Percentiles rank a stretch among this genome's conserved stretches.
Conservation (phyloP, 2,888 invertebrate genomes). For the Heliconius hortense region DNA sequence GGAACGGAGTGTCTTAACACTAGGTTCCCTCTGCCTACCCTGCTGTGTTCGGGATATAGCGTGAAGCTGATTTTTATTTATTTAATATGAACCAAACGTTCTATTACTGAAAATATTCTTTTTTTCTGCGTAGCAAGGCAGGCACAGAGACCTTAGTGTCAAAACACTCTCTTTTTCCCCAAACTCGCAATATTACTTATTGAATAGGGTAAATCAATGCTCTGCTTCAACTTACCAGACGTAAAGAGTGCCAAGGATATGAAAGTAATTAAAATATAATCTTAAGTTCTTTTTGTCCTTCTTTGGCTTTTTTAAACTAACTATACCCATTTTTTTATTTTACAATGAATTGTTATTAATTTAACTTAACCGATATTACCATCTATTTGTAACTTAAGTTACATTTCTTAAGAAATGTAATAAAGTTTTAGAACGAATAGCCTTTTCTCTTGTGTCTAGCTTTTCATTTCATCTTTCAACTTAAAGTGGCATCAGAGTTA, state of each 20-base stretch:
- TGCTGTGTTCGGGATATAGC: no score
- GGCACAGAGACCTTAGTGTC: not conserved
- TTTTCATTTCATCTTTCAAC: slow-evolving; percentile 18
- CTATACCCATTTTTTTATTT: not conserved
- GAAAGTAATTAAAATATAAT: not conserved
- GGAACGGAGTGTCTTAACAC: no score
- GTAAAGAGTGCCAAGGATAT: not conserved
- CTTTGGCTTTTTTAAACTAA: not conserved
- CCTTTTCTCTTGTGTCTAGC: slow-evolving; percentile 18
- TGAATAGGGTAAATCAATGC: not conserved
- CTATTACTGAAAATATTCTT: no score
- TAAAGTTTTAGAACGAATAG: slow-evolving; percentile 27
- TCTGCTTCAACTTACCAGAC: not conserved
- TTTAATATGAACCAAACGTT: no score
- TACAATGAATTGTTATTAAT: slow-evolving; percentile 15
- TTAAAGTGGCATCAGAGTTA: not conserved
- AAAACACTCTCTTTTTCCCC: not conserved
- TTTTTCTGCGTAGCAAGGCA: no score
- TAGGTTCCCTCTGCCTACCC: no score
- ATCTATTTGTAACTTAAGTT: slow-evolving; percentile 20
- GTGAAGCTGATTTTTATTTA: no score
- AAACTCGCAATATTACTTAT: no score
- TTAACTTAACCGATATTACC: slow-evolving; percentile 14
- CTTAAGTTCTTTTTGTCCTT: not conserved
- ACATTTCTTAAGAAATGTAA: slow-evolving; percentile 8